Base-by-base conservation (phyloP, 35 echinoderm and acorn worm species). In the Patiria miniata region DNA sequence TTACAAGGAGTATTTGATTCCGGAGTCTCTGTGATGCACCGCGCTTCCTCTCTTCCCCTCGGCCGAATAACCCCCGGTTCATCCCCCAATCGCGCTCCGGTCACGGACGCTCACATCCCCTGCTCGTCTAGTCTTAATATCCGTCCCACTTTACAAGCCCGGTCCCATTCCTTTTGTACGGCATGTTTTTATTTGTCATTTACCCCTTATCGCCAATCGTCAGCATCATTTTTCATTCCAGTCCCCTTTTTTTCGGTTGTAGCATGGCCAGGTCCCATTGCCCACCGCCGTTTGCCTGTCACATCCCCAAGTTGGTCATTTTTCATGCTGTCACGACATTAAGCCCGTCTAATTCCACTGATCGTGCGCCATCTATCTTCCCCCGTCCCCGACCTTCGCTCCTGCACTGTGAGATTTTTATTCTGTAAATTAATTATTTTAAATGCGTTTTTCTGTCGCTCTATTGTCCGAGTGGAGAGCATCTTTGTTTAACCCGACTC, bases 341-440 rank as follows among this genome's bases (percentile, higher is more conserved):
- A 73, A 73, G 65, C 65, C 65, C 12, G 61, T 73, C 19, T 73
- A 73, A 73, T 73, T 30, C 65, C 65, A 34, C 65, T 73, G 65
- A 73, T 73, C 65, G 65, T 16, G 65, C 7, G 34, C 65, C 26
- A 73, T 73, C 65, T 73, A 73, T 73, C 65, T 32, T 73, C 65
- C 4, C 65, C 65, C 22, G 21, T 34, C 65, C 26, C 26, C 65
- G 65, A 73, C 65, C 65, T 73, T 73, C 65, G 65, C 65, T 30
- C 65, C 26, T 26, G 26, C 65, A 34, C 26, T 14, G 65, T 73
- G 65, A 73, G 42, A 36, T 73, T 73, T 73, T 73, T 73, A 73
- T 73, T 73, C 65, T 26, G 23, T 73, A 73, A 73, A 73, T 73
- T 73, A 73, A 73, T 73, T 73, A 73, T 73, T 73, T 73, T 73